A percentile compares a stretch with the other conserved stretches of the same genome.
These are phyloP conservation scores for Phaedon cochleariae DNA, from an alignment of 2,888 invertebrate genomes.

Conservation along the genomic window DNA sequence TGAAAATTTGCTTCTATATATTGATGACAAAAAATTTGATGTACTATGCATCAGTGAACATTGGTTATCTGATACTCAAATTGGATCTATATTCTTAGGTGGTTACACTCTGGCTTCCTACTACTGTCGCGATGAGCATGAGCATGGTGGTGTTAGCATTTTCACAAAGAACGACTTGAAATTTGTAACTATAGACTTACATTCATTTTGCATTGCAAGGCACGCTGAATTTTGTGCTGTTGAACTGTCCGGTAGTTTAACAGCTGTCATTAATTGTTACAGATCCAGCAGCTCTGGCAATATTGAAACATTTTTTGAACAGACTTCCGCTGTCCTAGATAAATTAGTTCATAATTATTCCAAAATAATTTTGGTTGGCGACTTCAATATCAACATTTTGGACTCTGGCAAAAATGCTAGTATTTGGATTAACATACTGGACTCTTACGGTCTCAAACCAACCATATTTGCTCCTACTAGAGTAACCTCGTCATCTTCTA, in stretches of 20 bases:
- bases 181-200: not conserved
- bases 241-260: not conserved
- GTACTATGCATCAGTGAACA: constrained; percentile 6
- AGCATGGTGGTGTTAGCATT: constrained; percentile 3
- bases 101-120: not conserved
- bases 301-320: not conserved
- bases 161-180: not conserved
- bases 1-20: not conserved
- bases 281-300: constrained; percentile 2
- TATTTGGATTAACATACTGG: not conserved
- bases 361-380: not conserved
- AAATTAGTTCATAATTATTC: not conserved
- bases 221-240: constrained; percentile 1
- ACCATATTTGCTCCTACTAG: constrained; percentile 1
- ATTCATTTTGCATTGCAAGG: not conserved
- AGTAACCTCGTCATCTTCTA: not conserved
- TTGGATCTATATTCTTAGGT: not conserved
- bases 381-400: constrained; percentile 1
- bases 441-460: constrained; percentile 2
- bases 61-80: constrained; percentile 1
- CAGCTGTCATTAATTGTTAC: constrained; percentile 8
- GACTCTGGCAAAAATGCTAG: not conserved
- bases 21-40: not conserved
- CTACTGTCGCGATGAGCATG: not conserved
- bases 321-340: constrained; percentile 4